phyloP scores from a whole-genome alignment of 2,888 invertebrate species.

The Dryomyza anilis region DNA sequence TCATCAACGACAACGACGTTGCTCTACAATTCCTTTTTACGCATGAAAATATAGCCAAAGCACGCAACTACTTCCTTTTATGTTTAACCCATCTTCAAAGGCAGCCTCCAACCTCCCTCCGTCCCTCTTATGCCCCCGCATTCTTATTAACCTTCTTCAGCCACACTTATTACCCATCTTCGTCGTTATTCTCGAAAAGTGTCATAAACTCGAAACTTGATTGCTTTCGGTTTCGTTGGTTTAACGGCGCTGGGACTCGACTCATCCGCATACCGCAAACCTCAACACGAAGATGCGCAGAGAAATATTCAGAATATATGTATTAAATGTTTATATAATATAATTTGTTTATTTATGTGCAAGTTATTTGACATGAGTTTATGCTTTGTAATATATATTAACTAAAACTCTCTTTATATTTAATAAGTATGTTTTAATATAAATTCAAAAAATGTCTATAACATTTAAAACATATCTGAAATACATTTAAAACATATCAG shows the following conservation, averaged over 20 bases:
- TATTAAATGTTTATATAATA: background rate
- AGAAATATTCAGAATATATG: background rate
- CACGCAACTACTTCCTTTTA: background rate
- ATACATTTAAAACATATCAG: too few relatives aligned
- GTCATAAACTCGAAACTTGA: slow-evolving; percentile 1
- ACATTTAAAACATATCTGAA: too few relatives aligned
- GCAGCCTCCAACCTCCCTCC: background rate
- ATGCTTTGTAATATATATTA: too few relatives aligned
- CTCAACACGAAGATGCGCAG: background rate
- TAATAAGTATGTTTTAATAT: too few relatives aligned
- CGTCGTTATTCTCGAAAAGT: background rate
- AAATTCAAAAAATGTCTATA: too few relatives aligned
- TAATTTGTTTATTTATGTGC: background rate
- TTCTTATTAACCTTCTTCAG: background rate
- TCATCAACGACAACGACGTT: too few relatives aligned
- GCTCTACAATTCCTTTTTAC: too few relatives aligned
- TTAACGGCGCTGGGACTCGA: background rate
- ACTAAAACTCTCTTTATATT: too few relatives aligned
- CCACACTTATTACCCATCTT: background rate
- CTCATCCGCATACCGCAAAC: background rate
- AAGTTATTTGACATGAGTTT: too few relatives aligned
- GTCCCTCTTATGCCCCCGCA: background rate
- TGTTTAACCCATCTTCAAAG: background rate
- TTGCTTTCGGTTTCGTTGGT: background rate
- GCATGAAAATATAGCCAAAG: too few relatives aligned